Base-by-base conservation (phyloP, 1,140 invertebrate genomes). In the Drosophila aff. region DNA sequence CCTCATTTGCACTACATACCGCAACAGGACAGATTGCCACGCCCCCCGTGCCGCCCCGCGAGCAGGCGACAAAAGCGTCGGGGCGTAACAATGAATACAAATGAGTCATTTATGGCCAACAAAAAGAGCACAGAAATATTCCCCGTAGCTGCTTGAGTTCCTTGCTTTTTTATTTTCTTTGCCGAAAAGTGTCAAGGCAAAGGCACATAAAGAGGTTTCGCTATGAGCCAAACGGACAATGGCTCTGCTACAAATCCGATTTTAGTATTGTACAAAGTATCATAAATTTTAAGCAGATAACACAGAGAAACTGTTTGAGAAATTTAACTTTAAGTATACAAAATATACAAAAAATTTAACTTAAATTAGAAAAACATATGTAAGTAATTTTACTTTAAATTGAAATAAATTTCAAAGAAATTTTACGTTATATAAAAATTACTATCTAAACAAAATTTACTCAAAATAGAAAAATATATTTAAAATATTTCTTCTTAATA, bases 51-150 rank as follows among this genome's bases (percentile, higher is more conserved):
- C n/a, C 23, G 26, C 16, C 40, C 4, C 26, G n/a, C 5, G n/a
- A 9, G 15, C 23, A 59, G 61, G 60, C 60, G 67, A 69, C 60
- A 69, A 76, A 76, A 66, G 74, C 72, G 72, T 52, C 41, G 49
- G 61, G 74, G 71, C 74, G 62, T 60, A 60, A 77, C 72, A 77
- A 77, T 77, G 75, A 77, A 77, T 77, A 77, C 75, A 77, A 77
- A 77, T 77, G 75, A 77, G 75, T 77, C 75, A 77, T 77, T 77
- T 77, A 77, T 77, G 75, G 62, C 47, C 71, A 47, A 67, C 43
- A 76, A 67, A 71, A 69, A 40, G 62, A 69, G 47, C 61, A 26
- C 26, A 26, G 23, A 69, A 66, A 43, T 53, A 65, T 36, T n/a
- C 36, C 26, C 33, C 18, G 53, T 26, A 58, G 63, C 47, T 65